phyloP scores from a whole-genome alignment of 2,888 invertebrate genomes.

The Lasioglossum lativentre region DNA sequence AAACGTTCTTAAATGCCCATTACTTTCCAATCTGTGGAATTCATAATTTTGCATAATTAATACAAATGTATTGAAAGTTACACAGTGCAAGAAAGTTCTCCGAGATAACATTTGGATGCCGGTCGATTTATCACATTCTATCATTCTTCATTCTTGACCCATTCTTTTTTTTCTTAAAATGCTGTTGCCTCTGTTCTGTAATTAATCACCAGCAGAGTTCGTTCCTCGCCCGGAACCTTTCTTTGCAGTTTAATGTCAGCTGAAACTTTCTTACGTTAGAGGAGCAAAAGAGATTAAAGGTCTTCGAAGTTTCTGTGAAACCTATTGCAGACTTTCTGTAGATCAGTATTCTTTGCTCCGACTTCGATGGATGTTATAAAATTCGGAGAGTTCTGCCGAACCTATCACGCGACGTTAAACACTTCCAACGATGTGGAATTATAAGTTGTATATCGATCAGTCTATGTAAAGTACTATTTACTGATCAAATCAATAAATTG shows the following conservation, averaged over 20 bases:
- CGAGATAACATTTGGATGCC: conserved; percentile 26
- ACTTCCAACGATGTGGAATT: neutral
- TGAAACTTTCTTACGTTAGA: conserved; percentile 28
- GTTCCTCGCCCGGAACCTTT: conserved; percentile 16
- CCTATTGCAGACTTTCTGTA: conserved; percentile 15
- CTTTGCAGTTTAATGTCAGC: conserved; percentile 34
- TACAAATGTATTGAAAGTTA: neutral
- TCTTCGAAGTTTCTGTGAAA: conserved; percentile 31
- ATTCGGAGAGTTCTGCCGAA: conserved; percentile 11
- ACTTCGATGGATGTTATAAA: neutral
- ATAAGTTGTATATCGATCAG: neutral
- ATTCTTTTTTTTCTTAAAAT: conserved; percentile 29
- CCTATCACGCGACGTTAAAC: neutral
- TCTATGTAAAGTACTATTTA: neutral
- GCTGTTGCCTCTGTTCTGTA: conserved; percentile 38
- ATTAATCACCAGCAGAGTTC: conserved; percentile 57
- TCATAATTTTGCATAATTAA: neutral
- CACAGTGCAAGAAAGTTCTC: neutral
- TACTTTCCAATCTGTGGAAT: neutral
- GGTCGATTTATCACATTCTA: conserved; percentile 56
- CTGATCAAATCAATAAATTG: neutral
- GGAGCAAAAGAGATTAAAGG: neutral
- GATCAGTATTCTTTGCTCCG: conserved; percentile 23
- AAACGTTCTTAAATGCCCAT: neutral
- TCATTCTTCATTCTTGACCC: conserved; percentile 43